These are phyloP conservation scores for Drosophila auraria DNA, from an alignment of 1,140 invertebrate genomes.

Conservation along the genomic window DNA sequence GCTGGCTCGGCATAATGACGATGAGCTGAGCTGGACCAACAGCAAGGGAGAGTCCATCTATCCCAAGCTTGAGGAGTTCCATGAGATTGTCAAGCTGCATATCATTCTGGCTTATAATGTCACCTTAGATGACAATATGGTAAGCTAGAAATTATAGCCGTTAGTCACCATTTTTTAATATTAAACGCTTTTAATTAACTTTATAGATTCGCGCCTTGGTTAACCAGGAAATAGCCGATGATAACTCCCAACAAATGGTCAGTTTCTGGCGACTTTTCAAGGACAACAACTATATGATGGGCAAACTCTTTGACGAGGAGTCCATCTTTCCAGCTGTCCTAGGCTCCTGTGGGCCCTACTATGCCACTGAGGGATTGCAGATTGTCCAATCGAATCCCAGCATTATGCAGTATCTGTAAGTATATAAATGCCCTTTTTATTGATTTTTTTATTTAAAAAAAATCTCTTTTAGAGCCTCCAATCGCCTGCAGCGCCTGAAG, in stretches of 20 bases:
- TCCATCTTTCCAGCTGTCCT: constrained; percentile 75
- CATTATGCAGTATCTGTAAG: constrained; percentile 78
- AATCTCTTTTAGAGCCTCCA: constrained; percentile 48
- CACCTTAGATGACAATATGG: constrained; percentile 82
- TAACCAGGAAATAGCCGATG: constrained; percentile 78
- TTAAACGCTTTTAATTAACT: no score
- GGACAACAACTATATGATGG: constrained; percentile 84
- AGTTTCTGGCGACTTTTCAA: constrained; percentile 80
- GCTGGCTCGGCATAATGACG: constrained; percentile 72
- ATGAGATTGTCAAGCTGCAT: constrained; percentile 79
- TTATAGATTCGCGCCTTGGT: constrained; percentile 69
- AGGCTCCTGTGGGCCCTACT: constrained; percentile 78
- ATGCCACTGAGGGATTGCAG: constrained; percentile 73
- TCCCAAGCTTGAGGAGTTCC: constrained; percentile 79
- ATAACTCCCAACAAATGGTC: constrained; percentile 78
- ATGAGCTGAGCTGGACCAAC: constrained; percentile 75
- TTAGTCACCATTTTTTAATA: no score
- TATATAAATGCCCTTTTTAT: neutral
- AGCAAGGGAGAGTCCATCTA: constrained; percentile 66
- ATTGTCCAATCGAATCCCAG: constrained; percentile 71
- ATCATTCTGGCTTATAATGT: constrained; percentile 82
- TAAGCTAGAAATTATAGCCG: constrained; percentile 2
- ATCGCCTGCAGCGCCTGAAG: constrained; percentile 76
- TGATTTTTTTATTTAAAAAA: neutral
- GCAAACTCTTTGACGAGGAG: constrained; percentile 81